Evolutionary conservation across 2,113 vertebrate genomes (phyloP).

Genomic region (Gobiocypris rarus): DNA sequence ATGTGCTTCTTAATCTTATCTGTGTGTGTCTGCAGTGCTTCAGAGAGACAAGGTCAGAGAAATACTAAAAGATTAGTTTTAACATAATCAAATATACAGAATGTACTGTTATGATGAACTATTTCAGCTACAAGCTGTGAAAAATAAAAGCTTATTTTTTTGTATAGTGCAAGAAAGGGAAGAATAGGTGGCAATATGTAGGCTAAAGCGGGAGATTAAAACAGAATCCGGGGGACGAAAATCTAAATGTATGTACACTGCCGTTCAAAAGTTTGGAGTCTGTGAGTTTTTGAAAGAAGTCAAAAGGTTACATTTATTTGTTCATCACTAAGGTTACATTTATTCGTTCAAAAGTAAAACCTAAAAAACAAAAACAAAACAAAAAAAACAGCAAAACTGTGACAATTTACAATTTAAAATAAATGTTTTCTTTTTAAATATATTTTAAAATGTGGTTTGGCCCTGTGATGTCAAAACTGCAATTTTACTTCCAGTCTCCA

Average conservation of each 20-base stretch:
- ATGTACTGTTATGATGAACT: background rate
- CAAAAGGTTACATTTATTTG: too few relatives aligned
- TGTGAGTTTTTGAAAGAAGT: background rate
- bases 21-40: background rate
- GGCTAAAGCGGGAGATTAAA: background rate
- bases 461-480: background rate
- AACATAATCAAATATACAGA: background rate
- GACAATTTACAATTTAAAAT: too few relatives aligned
- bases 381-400: too few relatives aligned
- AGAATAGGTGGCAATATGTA: background rate
- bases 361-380: too few relatives aligned
- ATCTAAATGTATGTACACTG: too few relatives aligned
- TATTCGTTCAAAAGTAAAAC: background rate
- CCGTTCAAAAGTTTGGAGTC: background rate
- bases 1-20: background rate
- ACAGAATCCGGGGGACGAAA: too few relatives aligned
- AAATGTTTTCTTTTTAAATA: background rate
- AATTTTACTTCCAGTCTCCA: background rate
- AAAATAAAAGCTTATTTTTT: background rate
- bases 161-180: background rate
- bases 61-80: background rate
- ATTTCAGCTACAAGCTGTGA: background rate
- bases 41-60: background rate
- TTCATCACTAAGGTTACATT: background rate
- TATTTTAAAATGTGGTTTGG: background rate